Base-by-base conservation (phyloP, 2,113 vertebrate species). In the Paracanthobrama guichenoti region DNA sequence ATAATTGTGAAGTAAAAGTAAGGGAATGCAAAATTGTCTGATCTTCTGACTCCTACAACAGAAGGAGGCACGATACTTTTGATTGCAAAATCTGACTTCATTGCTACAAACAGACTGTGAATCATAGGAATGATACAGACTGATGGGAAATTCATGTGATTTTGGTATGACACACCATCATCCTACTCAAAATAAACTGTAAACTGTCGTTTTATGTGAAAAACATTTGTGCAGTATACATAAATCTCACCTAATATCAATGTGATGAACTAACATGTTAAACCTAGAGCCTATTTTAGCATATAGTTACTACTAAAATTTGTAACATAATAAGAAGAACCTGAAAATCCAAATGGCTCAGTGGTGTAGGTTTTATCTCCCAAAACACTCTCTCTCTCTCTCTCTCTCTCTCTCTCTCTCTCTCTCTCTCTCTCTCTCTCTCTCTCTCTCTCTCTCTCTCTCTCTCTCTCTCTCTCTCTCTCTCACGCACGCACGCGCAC, bases 21-120 rank as follows among this genome's bases (percentile, higher is more conserved):
- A 57, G 53, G 83, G 84, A 87, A 91, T 88, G 81, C 28, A 67
- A 39, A 35, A 81, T 46, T 79, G 81, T 87, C 79, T 88, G 73
- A 31, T 50, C 39, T 44, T 4, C 18, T 67, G 28, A 67, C 7
- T 1, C 6, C 39, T 6, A 6, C 28, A 48, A 31, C 0, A 2
- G 28, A 75, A 75, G 48, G 9, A 53, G 26, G 42, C 12, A 26
- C 39, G n/a, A 74, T 28, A 28, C 24, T 13, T 20, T 14, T 44
- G 39, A 44, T 1, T 72, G 39, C 22, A 42, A 13, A n/a, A 26
- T 73, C 42, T 26, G 71, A 48, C 73, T 53, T 48, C 8, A 14
- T 24, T 62, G 8, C 39, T 46, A 26, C n/a, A 24, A 26, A 24
- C 76, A 64, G 39, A 64, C n/a, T 48, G 28, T 81, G 79, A 81